Percentiles rank a stretch among this genome's conserved stretches.
phyloP scores from a whole-genome alignment of 2,113 vertebrate species.

The Tricholaema leucomelas region DNA sequence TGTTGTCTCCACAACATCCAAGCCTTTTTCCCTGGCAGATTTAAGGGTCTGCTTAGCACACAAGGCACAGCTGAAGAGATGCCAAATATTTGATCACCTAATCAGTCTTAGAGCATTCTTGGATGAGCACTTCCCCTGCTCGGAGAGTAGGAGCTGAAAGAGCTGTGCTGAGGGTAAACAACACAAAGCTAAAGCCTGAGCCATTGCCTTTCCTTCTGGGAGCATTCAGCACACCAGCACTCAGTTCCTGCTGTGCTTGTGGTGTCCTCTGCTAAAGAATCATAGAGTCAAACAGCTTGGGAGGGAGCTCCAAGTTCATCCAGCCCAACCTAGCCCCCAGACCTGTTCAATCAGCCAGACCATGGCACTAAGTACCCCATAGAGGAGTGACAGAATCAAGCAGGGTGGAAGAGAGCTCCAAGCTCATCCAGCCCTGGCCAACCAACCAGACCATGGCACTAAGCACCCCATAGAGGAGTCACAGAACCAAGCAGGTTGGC shows the following conservation, averaged over 20 bases:
- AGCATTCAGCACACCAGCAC: background rate
- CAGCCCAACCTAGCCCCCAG: no score
- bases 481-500: no score
- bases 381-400: no score
- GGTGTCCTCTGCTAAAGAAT: background rate
- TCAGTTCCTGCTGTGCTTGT: background rate
- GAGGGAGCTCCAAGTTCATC: no score
- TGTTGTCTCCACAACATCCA: background rate
- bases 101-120: background rate
- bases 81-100: constrained; percentile 11
- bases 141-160: background rate
- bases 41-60: background rate
- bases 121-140: background rate
- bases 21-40: constrained; percentile 3
- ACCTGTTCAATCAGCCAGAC: no score
- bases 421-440: no score
- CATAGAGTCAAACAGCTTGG: no score
- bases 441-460: no score
- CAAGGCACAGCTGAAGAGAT: background rate
- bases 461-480: no score
- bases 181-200: background rate
- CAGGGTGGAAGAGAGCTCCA: no score
- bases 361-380: no score
- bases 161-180: background rate
- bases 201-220: background rate